A percentile compares a stretch with the other conserved stretches of the same genome.
phyloP scores from a whole-genome alignment of 2,888 invertebrate species.

The Tetranychus truncatus region DNA sequence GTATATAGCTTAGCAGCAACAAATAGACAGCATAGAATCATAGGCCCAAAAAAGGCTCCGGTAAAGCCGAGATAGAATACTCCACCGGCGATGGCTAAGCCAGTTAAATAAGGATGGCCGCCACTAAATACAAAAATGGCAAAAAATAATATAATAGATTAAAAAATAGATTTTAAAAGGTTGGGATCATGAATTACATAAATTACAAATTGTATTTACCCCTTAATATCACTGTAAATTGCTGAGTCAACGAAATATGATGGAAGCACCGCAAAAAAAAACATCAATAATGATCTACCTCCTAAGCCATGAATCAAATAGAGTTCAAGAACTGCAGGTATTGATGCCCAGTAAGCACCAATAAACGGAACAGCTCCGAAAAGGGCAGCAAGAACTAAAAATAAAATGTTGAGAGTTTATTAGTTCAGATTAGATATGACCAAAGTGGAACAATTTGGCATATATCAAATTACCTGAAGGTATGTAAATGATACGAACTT shows the following conservation, averaged over 20 bases:
- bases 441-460: neutral
- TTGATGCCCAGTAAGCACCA: constrained; percentile 82
- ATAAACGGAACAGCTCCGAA: constrained; percentile 88
- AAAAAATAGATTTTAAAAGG: neutral
- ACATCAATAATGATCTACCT: constrained; percentile 57
- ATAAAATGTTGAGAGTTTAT: neutral
- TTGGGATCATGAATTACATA: too few species aligned
- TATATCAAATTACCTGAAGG: constrained; percentile 50
- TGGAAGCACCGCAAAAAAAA: constrained; percentile 68
- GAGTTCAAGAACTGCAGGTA: constrained; percentile 82
- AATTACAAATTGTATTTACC: too few species aligned
- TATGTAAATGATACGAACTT: constrained; percentile 68
- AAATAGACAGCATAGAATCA: constrained; percentile 82
- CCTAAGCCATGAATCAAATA: constrained; percentile 78
- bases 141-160: constrained; percentile 10
- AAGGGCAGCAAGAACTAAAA: constrained; percentile 61
- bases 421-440: constrained; percentile 3
- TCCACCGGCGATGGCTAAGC: constrained; percentile 88
- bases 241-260: constrained; percentile 80
- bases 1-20: constrained; percentile 62
- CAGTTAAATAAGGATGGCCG: constrained; percentile 90
- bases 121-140: constrained; percentile 44
- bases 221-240: constrained; percentile 91
- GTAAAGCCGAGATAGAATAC: constrained; percentile 91
- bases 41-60: constrained; percentile 89